These are phyloP conservation scores for Ficedula albicollis DNA, from an alignment of 2,797 vertebrate species.

Conservation along the genomic window DNA sequence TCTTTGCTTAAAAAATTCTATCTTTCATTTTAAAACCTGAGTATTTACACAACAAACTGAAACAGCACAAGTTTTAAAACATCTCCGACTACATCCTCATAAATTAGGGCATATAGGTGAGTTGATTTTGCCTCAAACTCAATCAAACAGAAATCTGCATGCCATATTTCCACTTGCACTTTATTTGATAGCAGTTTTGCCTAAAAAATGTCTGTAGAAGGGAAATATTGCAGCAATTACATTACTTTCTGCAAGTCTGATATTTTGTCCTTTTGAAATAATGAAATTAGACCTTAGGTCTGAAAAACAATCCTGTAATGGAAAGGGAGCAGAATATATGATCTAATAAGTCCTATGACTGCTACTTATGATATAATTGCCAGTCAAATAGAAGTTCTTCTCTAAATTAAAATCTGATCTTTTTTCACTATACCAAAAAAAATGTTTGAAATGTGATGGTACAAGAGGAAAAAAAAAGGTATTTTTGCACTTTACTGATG, in stretches of 20 bases:
- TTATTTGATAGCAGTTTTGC: not conserved
- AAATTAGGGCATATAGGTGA: not conserved
- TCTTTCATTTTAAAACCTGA: not conserved
- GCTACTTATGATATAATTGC: conserved; percentile 34
- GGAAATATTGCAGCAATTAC: not conserved
- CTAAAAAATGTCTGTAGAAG: not conserved
- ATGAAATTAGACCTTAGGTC: conserved; percentile 24
- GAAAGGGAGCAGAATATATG: conserved; percentile 27
- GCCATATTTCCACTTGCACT: not conserved
- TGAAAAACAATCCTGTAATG: conserved; percentile 43
- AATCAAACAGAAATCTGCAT: not conserved
- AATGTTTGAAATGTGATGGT: not conserved
- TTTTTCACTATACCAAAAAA: conserved; percentile 5
- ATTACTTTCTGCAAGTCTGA: not conserved
- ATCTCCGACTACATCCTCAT: not conserved
- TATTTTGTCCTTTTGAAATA: conserved; percentile 47
- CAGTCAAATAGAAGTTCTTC: conserved; percentile 41
- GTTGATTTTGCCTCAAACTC: not conserved
- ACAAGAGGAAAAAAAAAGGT: not conserved
- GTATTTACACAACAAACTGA: not conserved
- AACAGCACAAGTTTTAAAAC: not conserved
- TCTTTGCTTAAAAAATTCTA: not conserved
- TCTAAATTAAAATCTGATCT: conserved; percentile 25
- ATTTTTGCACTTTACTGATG: not conserved
- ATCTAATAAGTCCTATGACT: conserved; percentile 38